Evolutionary conservation across 1,140 invertebrate species (phyloP), one percentile per base, ranked within the genome.

Genomic region (Psix sp.): DNA sequence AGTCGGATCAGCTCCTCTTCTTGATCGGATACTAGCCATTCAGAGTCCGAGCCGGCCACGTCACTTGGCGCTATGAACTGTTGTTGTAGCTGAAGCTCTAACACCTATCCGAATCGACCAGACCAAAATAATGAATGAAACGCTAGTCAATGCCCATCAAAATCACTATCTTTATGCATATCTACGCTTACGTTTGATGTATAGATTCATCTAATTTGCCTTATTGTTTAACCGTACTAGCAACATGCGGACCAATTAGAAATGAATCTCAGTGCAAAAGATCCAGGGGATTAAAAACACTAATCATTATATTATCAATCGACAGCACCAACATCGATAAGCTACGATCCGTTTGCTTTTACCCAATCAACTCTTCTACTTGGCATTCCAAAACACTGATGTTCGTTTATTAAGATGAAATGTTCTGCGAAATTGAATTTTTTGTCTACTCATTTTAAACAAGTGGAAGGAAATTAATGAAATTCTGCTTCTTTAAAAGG

Each of bases 1-100:
- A 92, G 88, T 77, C 91, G 91, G 77, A 94, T 89, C 45, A 95
- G 88, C 86, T 94, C 93, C 73, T 94, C 93, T 84, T 95, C 93
- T 86, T 94, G 92, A 84, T 94, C 93, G 21, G 93, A 94, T 74
- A 92, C 90, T 84, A 92, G 91, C 89, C 93, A 92, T 82, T 94
- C 92, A 15, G 90, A 91, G 82, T 93, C 91, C 18, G 91, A 92
- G 80, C 91, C 91, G 65, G 83, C 82, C 52, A 87, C 81, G 82
- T 86, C 81, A 54, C 78, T 80, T 77, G 81, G 51, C 59, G 81
- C 74, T 52, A 83, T 72, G 59, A 86, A 83, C 73, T 84, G 84
- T 72, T 84, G 83, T 67, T 84, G 81, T 73, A 86, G 77, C 70
- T 85, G 84, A 57, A 74, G 81, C 75, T 85, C 81, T 81, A 86